Percentiles rank a stretch among this genome's conserved stretches.
These are phyloP conservation scores for Drosophila suboccidentalis DNA, from an alignment of 2,888 invertebrate genomes.

Conservation along the genomic window DNA sequence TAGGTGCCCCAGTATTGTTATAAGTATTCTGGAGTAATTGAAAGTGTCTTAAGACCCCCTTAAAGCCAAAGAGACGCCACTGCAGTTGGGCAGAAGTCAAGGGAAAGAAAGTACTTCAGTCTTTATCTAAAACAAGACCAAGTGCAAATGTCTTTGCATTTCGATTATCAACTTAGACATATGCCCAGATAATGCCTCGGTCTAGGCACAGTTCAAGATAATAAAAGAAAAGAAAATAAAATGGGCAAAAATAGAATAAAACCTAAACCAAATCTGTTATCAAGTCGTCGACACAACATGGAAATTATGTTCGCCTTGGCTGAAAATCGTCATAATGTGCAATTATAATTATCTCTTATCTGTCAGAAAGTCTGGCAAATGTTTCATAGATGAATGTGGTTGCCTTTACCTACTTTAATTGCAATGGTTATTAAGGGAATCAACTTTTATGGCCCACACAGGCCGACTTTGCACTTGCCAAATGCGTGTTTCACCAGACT, in stretches of 20 bases:
- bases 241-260: slow-evolving; percentile 1
- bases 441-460: slow-evolving; percentile 65
- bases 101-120: slow-evolving; percentile 54
- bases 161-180: slow-evolving; percentile 47
- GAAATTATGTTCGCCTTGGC: slow-evolving; percentile 53
- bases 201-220: slow-evolving; percentile 38
- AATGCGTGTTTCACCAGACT: slow-evolving; percentile 66
- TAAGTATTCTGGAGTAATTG: neutral
- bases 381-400: slow-evolving; percentile 64
- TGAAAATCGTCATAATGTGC: slow-evolving; percentile 55
- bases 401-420: slow-evolving; percentile 63
- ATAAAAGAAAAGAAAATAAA: slow-evolving; percentile 18
- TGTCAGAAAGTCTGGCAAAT: slow-evolving; percentile 47
- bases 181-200: slow-evolving; percentile 45
- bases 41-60: neutral
- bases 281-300: slow-evolving; percentile 57
- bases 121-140: slow-evolving; percentile 50
- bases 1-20: neutral
- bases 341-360: slow-evolving; percentile 63
- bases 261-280: slow-evolving; percentile 36
- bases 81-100: slow-evolving; percentile 15
- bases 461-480: slow-evolving; percentile 75
- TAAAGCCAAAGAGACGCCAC: neutral
- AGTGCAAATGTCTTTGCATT: slow-evolving; percentile 48
- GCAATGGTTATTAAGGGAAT: slow-evolving; percentile 68